A percentile compares a stretch with the other conserved stretches of the same genome.
Evolutionary conservation across 2,113 vertebrate genomes (phyloP).

Genomic region (Rhinolophus ferrumequinum): DNA sequence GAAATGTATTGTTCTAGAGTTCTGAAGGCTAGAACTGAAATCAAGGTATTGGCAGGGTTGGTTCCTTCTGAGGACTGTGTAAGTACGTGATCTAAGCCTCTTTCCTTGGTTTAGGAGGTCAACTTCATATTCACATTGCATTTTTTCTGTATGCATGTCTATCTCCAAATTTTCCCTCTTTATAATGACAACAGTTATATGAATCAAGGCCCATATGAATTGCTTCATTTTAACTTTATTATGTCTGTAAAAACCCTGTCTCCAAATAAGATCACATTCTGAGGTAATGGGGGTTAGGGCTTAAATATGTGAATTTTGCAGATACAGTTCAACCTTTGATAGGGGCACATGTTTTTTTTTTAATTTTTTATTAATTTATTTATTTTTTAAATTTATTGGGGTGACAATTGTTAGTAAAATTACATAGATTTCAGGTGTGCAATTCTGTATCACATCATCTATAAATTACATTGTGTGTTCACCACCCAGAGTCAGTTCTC

Average conservation of each 20-base stretch:
- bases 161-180: not conserved
- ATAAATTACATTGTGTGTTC: too few relatives aligned
- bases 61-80: not conserved
- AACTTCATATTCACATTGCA: not conserved
- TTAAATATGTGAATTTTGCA: not conserved
- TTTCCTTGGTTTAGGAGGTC: not conserved
- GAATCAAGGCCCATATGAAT: not conserved
- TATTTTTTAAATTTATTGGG: too few relatives aligned
- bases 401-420: too few relatives aligned
- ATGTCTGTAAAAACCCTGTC: not conserved
- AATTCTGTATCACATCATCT: too few relatives aligned
- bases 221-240: not conserved
- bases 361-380: too few relatives aligned
- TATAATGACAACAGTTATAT: not conserved
- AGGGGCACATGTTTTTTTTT: not conserved
- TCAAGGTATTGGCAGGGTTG: not conserved
- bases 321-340: not conserved
- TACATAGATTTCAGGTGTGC: too few relatives aligned
- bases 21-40: not conserved
- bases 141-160: not conserved
- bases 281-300: not conserved
- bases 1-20: not conserved
- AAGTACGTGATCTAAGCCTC: rapidly evolving
- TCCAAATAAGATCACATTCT: not conserved
- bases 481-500: too few relatives aligned